Percentiles rank a stretch among this genome's conserved stretches.
These are phyloP conservation scores for Pungitius pungitius DNA, from an alignment of 2,113 vertebrate genomes.

Conservation along the genomic window DNA sequence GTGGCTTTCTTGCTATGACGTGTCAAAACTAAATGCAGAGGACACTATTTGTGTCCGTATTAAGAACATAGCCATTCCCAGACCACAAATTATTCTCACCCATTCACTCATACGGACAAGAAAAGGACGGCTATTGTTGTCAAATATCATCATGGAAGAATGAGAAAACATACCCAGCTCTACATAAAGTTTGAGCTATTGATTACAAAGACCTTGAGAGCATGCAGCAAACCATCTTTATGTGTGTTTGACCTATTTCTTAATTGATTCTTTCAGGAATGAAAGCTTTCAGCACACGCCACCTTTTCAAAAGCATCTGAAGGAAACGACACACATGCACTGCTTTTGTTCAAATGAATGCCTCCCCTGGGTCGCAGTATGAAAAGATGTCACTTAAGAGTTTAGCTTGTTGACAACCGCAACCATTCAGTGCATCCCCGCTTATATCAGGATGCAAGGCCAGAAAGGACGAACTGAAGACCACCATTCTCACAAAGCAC, in stretches of 20 bases:
- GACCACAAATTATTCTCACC: conserved; percentile 15
- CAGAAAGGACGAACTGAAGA: conserved; percentile 5
- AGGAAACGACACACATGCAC: conserved; percentile 30
- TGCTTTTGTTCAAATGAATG: conserved; percentile 54
- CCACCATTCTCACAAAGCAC: conserved; percentile 12
- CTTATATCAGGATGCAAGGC: conserved; percentile 9
- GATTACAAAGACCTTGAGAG: conserved; percentile 58
- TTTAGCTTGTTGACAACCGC: conserved; percentile 41
- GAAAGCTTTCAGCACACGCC: conserved; percentile 47
- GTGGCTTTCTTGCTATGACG: not conserved
- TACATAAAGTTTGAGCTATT: conserved; percentile 13
- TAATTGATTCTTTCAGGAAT: conserved; percentile 52
- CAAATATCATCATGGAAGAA: conserved; percentile 25
- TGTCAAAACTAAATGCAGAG: not conserved
- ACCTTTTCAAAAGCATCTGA: conserved; percentile 53
- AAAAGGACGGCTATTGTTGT: conserved; percentile 5
- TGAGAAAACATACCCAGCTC: not conserved
- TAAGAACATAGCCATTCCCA: not conserved
- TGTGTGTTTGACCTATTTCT: conserved; percentile 54
- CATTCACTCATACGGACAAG: conserved; percentile 23
- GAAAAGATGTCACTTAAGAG: conserved; percentile 35
- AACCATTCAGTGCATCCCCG: conserved; percentile 8
- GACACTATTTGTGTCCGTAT: conserved; percentile 2
- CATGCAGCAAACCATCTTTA: conserved; percentile 26
- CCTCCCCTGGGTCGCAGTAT: conserved; percentile 2